Percentiles rank a stretch among this genome's conserved stretches.
phyloP scores from a whole-genome alignment of 2,888 invertebrate species.

The Orgyia antiqua region DNA sequence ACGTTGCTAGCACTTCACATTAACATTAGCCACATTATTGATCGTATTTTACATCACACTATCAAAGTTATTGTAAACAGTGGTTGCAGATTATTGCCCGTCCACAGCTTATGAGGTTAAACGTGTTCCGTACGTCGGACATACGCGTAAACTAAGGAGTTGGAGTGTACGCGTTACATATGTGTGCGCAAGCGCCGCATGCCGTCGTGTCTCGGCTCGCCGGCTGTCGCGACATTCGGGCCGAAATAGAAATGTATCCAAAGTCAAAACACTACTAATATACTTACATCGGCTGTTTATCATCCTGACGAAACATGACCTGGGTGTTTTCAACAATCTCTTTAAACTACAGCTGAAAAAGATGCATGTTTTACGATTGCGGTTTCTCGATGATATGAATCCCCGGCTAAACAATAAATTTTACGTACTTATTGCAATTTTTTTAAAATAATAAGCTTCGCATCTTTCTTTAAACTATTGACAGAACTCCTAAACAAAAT shows the following conservation, averaged over 20 bases:
- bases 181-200: conserved; percentile 45
- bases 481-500: too few species aligned
- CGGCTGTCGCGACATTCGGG: conserved; percentile 45
- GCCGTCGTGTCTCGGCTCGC: conserved; percentile 39
- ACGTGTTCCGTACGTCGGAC: conserved; percentile 50
- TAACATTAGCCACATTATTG: conserved; percentile 1
- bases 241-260: conserved; percentile 65
- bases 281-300: conserved; percentile 17
- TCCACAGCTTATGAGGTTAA: conserved; percentile 29
- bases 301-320: conserved; percentile 22
- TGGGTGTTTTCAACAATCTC: too few species aligned
- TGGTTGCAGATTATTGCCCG: conserved; percentile 18
- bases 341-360: too few species aligned
- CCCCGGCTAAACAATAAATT: too few species aligned
- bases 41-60: conserved; percentile 13
- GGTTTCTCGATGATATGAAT: too few species aligned
- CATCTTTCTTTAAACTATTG: too few species aligned
- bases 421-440: too few species aligned
- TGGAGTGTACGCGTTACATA: conserved; percentile 20
- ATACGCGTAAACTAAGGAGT: conserved; percentile 57
- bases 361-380: too few species aligned
- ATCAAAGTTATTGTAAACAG: conserved; percentile 14
- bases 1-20: conserved; percentile 11
- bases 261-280: conserved; percentile 10
- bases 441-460: too few species aligned